A percentile compares a stretch with the other conserved stretches of the same genome.
Evolutionary conservation across 2,113 vertebrate genomes (phyloP).

Genomic region (Microcebus murinus): DNA sequence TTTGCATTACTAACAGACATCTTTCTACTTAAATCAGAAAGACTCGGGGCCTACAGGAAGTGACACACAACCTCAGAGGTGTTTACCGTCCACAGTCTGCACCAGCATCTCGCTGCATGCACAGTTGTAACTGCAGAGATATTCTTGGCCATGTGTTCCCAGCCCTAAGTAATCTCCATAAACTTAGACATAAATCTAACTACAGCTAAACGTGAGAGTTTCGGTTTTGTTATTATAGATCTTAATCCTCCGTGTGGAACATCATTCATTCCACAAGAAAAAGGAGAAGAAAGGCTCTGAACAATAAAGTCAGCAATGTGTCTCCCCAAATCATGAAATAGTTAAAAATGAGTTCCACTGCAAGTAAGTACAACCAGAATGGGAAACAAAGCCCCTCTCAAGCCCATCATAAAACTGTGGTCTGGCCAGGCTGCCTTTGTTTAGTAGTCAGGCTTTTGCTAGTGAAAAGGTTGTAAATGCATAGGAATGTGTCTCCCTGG

Average conservation of each 20-base stretch:
- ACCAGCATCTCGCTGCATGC: not conserved
- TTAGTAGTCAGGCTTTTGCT: not conserved
- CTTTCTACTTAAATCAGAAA: constrained; percentile 65
- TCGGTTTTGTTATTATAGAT: constrained; percentile 70
- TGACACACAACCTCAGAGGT: constrained; percentile 68
- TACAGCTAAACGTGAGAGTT: constrained; percentile 66
- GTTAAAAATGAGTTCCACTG: constrained; percentile 43
- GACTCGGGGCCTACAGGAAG: constrained; percentile 59
- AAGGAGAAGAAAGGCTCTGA: constrained; percentile 45
- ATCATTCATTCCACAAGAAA: constrained; percentile 60
- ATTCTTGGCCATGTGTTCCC: constrained; percentile 61
- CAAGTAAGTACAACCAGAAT: constrained; percentile 55
- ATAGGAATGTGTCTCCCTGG: constrained; percentile 43
- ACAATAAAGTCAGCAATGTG: constrained; percentile 57
- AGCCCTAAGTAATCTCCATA: constrained; percentile 58
- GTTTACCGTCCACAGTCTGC: constrained; percentile 50
- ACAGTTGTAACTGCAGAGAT: constrained; percentile 27
- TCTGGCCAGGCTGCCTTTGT: not conserved
- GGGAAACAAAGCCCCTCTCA: constrained; percentile 62
- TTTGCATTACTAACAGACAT: constrained; percentile 69
- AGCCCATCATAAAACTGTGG: constrained; percentile 49
- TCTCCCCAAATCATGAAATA: constrained; percentile 61
- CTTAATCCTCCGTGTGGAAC: constrained; percentile 66
- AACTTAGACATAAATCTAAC: constrained; percentile 65
- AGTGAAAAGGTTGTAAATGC: not conserved